A percentile compares a stretch with the other conserved stretches of the same genome.
phyloP scores from a whole-genome alignment of 2,797 vertebrate genomes.

The Sparidentex hasta region DNA sequence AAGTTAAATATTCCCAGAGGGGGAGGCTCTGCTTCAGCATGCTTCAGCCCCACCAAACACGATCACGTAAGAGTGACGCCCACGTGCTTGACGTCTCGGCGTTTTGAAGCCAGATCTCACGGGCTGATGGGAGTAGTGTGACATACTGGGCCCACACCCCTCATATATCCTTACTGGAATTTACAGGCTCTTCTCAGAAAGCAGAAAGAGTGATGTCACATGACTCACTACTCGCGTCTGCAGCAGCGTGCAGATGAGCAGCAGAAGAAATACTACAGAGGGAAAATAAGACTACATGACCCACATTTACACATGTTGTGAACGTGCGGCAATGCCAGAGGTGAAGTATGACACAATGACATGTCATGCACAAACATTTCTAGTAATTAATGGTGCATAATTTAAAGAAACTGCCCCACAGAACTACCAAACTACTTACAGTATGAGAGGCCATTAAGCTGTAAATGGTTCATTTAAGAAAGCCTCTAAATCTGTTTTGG shows the following conservation, averaged over 20 bases:
- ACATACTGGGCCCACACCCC: conserved; percentile 78
- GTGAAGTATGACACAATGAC: not conserved
- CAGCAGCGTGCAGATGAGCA: conserved; percentile 25
- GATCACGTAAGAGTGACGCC: conserved; percentile 71
- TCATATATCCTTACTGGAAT: conserved; percentile 80
- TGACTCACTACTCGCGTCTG: conserved; percentile 60
- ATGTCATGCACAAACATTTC: not conserved
- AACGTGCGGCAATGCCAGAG: conserved; percentile 8
- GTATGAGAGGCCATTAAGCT: not conserved
- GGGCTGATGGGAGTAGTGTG: conserved; percentile 76
- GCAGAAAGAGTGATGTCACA: conserved; percentile 77
- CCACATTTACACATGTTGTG: conserved; percentile 27
- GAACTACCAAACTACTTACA: not conserved
- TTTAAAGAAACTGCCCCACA: not conserved
- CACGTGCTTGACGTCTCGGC: conserved; percentile 67
- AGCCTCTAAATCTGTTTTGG: conserved; percentile 14
- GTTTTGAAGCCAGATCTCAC: conserved; percentile 68
- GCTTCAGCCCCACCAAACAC: conserved; percentile 63
- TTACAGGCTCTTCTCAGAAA: conserved; percentile 81
- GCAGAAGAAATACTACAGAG: conserved; percentile 34
- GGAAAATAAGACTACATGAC: conserved; percentile 35
- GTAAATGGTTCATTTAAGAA: conserved; percentile 28
- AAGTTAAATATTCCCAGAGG: conserved; percentile 71
- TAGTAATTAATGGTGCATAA: not conserved
- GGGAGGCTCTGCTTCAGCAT: conserved; percentile 59